Evolutionary conservation across 35 echinoderm and acorn worm species (phyloP).

Genomic region (Apostichopus japonicus): DNA sequence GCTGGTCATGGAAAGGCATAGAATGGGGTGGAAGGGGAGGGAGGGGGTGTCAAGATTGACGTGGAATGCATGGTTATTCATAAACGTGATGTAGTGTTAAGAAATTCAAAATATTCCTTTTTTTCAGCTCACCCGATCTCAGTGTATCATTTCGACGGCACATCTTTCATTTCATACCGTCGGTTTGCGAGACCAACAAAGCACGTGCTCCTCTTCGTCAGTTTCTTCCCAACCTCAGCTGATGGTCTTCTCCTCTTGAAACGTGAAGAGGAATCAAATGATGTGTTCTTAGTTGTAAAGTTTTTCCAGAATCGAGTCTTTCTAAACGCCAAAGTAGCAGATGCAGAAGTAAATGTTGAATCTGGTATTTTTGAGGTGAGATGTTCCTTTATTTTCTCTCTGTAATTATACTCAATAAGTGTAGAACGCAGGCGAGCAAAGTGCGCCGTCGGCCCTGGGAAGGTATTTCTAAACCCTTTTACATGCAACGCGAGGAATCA

Average conservation of each 20-base stretch:
- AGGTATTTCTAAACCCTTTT: no score
- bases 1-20: no score
- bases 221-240: conserved; percentile 36
- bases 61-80: no score
- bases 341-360: conserved; percentile 51
- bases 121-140: conserved; percentile 40
- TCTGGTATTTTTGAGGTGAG: conserved; percentile 35
- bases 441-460: not conserved
- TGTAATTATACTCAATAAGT: not conserved
- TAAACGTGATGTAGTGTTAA: no score
- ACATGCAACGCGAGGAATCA: no score
- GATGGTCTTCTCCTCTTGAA: conserved; percentile 74
- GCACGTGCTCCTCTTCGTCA: conserved; percentile 73
- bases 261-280: conserved; percentile 42
- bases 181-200: conserved; percentile 64
- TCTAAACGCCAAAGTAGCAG: conserved; percentile 63
- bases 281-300: conserved; percentile 42
- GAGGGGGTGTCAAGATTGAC: no score
- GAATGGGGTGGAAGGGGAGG: no score
- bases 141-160: conserved; percentile 65
- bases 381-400: not conserved
- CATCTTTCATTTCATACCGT: conserved; percentile 76
- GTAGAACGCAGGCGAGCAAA: not conserved
- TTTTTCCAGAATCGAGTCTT: conserved; percentile 47
- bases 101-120: no score